Evolutionary conservation across 1,140 invertebrate species (phyloP), one percentile per base, ranked within the genome.

Genomic region (Dinothrombium tinctorium): DNA sequence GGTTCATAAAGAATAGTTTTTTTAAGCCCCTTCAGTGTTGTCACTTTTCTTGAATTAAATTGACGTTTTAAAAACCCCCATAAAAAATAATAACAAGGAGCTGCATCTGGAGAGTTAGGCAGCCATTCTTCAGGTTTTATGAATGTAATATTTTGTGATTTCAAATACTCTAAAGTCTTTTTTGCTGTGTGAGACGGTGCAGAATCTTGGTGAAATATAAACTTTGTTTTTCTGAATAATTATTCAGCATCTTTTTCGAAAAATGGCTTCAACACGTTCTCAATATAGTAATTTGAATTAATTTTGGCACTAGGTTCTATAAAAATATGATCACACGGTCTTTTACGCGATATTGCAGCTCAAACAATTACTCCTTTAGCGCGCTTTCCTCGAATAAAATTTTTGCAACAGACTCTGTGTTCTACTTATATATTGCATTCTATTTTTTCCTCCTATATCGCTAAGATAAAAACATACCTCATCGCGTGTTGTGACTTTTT

Each of bases 181-280:
- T 31, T 41, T 11, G 39, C 39, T 29, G 19, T 20, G 17, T 41
- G 39, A 29, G 25, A 3, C 6, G 39, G 39, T 9, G 39, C 39
- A 11, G 26, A 32, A n/a, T 41, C 28, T n/a, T 41, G 39, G 24
- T 41, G 39, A 14, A 41, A 41, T 6, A 37, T 37, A 21, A 37
- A 37, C 4, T 37, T 17, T 4, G 4, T 37, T 32, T 32, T 17
- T 14, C 12, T 12, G 29, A 32, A 32, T 32, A 5, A 12, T 32
- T 32, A 14, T 17, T 32, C 3, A 3, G 17, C 29, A 3, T 32
- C 29, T n/a, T 37, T n/a, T 6, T 4, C n/a, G 15, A 37, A 37
- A 37, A 37, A 37, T 12, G 35, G 35, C 19, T 37, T 37, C 19
- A 37, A 23, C 17, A 37, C 22, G 4, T 37, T 21, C 4, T 23